A percentile compares a stretch with the other conserved stretches of the same genome.
Conservation (phyloP, 2,113 vertebrate species). For the Cololabis saira region DNA sequence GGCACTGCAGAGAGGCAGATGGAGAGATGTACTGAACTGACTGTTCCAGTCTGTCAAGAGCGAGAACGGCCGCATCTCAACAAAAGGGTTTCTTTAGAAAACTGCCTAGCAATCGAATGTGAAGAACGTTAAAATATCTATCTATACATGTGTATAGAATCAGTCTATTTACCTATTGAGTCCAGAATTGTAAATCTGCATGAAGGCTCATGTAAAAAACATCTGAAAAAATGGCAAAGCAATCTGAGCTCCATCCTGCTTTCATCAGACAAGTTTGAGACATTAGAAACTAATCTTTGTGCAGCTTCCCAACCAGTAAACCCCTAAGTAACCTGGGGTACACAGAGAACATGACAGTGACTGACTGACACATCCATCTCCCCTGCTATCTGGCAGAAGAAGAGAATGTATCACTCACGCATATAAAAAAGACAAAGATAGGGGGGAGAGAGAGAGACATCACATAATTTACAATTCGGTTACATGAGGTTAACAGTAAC, state of each 20-base stretch:
- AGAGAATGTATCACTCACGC: slow-evolving; percentile 56
- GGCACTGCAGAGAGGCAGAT: slow-evolving; percentile 62
- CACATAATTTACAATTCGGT: slow-evolving; percentile 51
- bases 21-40: slow-evolving; percentile 66
- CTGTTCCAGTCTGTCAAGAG: slow-evolving; percentile 56
- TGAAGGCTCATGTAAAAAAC: slow-evolving; percentile 29
- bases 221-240: slow-evolving; percentile 34
- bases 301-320: slow-evolving; percentile 41
- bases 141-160: neutral
- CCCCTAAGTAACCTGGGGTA: slow-evolving; percentile 62
- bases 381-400: slow-evolving; percentile 54
- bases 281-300: slow-evolving; percentile 16
- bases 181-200: slow-evolving; percentile 40
- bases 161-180: slow-evolving; percentile 15
- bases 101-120: slow-evolving; percentile 22
- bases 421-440: slow-evolving; percentile 53
- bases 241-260: too few relatives aligned
- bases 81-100: slow-evolving; percentile 16
- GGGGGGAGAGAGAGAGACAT: slow-evolving; percentile 9
- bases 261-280: slow-evolving; percentile 47
- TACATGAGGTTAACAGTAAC: slow-evolving; percentile 46
- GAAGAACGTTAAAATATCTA: slow-evolving; percentile 9
- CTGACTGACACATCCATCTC: slow-evolving; percentile 77
- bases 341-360: slow-evolving; percentile 56
- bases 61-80: slow-evolving; percentile 17